Conservation (phyloP, 1,140 invertebrate genomes). For the Drosophila prosaltans region DNA sequence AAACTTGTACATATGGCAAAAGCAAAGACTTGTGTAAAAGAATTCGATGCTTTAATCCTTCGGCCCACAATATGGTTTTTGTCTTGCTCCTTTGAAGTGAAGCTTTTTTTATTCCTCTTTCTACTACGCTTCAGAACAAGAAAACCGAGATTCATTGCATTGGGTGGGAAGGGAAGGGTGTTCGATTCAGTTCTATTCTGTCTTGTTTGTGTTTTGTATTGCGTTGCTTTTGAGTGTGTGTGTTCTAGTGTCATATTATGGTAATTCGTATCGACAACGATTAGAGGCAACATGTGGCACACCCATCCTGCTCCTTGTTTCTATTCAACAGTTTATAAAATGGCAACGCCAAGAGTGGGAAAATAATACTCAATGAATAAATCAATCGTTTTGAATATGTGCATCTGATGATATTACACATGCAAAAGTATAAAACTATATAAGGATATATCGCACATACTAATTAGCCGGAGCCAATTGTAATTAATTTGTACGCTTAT, state of each 20-base stretch:
- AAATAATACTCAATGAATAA: conserved; percentile 10
- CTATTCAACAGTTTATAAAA: not conserved
- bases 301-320: conserved; percentile 8
- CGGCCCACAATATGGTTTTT: conserved; percentile 40
- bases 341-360: not conserved
- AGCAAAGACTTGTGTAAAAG: conserved; percentile 50
- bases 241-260: conserved; percentile 72
- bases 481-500: too few relatives aligned
- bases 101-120: conserved; percentile 22
- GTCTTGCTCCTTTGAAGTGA: conserved; percentile 9
- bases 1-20: conserved; percentile 3
- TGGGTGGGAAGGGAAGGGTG: conserved; percentile 4
- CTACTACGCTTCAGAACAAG: conserved; percentile 43
- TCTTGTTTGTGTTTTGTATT: conserved; percentile 7
- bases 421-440: too few relatives aligned
- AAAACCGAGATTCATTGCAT: conserved; percentile 53
- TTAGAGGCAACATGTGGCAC: conserved; percentile 74
- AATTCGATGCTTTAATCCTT: conserved; percentile 74
- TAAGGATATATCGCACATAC: too few relatives aligned
- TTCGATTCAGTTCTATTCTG: too few relatives aligned
- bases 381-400: not conserved
- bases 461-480: too few relatives aligned
- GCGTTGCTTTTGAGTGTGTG: conserved; percentile 18
- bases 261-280: conserved; percentile 76
- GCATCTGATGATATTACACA: too few relatives aligned